phyloP scores from a whole-genome alignment of 2,888 invertebrate genomes.

The Ornithoptera priamus region DNA sequence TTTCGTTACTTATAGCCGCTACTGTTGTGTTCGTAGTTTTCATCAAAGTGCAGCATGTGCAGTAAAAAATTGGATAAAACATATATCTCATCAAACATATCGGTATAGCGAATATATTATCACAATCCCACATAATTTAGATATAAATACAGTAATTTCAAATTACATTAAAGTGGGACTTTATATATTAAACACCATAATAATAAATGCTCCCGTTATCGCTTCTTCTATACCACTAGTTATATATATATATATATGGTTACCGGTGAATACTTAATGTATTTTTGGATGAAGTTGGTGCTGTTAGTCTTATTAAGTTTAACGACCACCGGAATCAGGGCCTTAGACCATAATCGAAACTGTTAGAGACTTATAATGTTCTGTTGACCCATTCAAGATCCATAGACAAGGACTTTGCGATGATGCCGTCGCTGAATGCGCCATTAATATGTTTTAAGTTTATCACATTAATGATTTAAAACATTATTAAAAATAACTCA shows the following conservation, averaged over 20 bases:
- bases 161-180: constrained; percentile 37
- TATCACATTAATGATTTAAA: constrained; percentile 2
- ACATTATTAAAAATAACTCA: background rate
- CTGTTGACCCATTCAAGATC: constrained; percentile 27
- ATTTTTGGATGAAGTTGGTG: background rate
- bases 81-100: background rate
- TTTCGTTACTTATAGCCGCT: too few relatives aligned
- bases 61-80: background rate
- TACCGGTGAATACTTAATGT: background rate
- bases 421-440: constrained; percentile 9
- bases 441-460: constrained; percentile 39
- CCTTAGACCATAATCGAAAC: too few relatives aligned
- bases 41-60: too few relatives aligned
- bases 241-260: background rate
- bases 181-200: constrained; percentile 38
- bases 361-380: too few relatives aligned
- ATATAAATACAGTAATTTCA: constrained; percentile 44
- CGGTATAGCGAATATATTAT: constrained; percentile 25
- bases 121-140: constrained; percentile 21
- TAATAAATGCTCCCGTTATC: constrained; percentile 57
- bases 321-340: too few relatives aligned
- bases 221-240: constrained; percentile 41
- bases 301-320: too few relatives aligned
- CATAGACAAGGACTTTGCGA: constrained; percentile 38
- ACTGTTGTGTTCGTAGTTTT: too few relatives aligned